Evolutionary conservation across 64 coral and sea anemone genomes (phyloP).

Genomic region (Actinia equina): DNA sequence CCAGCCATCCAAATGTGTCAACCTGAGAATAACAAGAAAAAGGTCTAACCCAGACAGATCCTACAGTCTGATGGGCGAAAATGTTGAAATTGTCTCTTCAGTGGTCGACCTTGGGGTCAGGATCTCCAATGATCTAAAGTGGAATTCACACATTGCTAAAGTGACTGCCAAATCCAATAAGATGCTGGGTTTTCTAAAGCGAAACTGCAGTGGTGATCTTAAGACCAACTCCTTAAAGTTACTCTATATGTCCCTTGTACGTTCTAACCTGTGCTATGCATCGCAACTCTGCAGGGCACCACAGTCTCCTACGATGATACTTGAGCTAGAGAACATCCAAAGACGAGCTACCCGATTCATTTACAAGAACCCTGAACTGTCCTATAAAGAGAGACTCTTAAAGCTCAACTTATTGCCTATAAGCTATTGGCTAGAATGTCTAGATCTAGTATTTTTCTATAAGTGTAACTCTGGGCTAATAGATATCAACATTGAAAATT

Average conservation of each 20-base stretch:
- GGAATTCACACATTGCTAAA: neutral
- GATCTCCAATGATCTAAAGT: neutral
- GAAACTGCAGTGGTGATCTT: slow-evolving; percentile 22
- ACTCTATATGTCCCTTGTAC: slow-evolving; percentile 24
- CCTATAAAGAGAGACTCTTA: too few species aligned
- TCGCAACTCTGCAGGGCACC: slow-evolving; percentile 41
- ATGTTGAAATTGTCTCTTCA: too few species aligned
- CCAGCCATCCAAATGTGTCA: slow-evolving; percentile 12
- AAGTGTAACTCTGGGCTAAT: too few species aligned
- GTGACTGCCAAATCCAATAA: neutral
- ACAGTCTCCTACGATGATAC: neutral
- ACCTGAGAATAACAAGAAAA: slow-evolving; percentile 6
- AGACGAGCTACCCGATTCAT: neutral
- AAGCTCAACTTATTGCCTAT: too few species aligned
- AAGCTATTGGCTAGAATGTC: too few species aligned
- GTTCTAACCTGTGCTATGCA: slow-evolving; percentile 15
- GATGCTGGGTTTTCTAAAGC: slow-evolving; percentile 30
- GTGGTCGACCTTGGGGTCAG: neutral
- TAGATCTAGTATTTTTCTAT: too few species aligned
- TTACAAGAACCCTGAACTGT: slow-evolving; percentile 24
- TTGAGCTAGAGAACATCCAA: too few species aligned
- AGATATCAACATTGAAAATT: too few species aligned
- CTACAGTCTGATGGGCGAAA: neutral
- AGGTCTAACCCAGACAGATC: neutral
- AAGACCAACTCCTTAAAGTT: slow-evolving; percentile 8